phyloP scores from a whole-genome alignment of 2,113 vertebrate genomes.

The Acinonyx jubatus region DNA sequence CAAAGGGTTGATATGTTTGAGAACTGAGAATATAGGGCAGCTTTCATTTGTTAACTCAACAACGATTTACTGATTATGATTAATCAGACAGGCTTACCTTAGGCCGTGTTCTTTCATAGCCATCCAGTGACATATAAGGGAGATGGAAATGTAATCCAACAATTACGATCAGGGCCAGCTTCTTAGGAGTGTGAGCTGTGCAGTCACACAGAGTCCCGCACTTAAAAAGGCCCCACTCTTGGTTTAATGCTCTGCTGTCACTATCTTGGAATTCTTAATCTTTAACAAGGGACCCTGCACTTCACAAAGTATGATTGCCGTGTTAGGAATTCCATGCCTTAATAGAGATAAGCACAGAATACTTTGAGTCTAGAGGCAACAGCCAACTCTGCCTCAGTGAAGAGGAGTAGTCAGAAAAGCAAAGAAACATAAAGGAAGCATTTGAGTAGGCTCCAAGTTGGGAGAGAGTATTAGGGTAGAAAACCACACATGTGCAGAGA shows the following conservation, averaged over 20 bases:
- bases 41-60: slow-evolving; percentile 29
- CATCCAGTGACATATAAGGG: background rate
- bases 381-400: background rate
- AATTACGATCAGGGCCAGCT: background rate
- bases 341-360: background rate
- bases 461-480: background rate
- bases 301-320: background rate
- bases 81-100: background rate
- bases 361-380: background rate
- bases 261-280: slow-evolving; percentile 23
- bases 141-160: background rate
- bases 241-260: background rate
- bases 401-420: background rate
- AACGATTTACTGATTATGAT: background rate
- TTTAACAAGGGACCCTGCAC: background rate
- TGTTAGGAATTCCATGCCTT: background rate
- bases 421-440: background rate
- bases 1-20: slow-evolving; percentile 3
- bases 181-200: background rate
- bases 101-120: background rate
- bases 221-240: background rate
- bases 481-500: background rate
- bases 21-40: background rate
- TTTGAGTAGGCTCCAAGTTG: background rate
- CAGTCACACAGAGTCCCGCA: background rate